These are phyloP conservation scores for Pogona vitticeps DNA, from an alignment of 2,113 vertebrate genomes.

Conservation along the genomic window DNA sequence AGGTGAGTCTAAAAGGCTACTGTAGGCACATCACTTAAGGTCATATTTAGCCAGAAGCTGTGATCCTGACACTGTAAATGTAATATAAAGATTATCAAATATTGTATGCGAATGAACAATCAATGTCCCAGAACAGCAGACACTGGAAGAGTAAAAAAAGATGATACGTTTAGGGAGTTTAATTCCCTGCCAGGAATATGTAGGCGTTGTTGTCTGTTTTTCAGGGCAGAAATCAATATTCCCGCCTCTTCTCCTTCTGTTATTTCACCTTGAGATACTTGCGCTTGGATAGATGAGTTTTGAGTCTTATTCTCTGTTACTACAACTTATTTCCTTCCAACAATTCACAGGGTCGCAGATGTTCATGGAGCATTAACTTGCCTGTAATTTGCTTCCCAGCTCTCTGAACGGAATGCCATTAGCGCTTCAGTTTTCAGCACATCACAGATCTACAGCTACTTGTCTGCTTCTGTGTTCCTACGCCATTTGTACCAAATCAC, in stretches of 20 bases:
- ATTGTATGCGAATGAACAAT: constrained; percentile 45
- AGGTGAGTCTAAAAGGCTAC: background rate
- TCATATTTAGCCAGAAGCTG: background rate
- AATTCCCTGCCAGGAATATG: constrained; percentile 60
- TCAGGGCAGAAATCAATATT: constrained; percentile 69
- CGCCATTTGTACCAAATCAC: constrained; percentile 27
- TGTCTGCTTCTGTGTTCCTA: constrained; percentile 47
- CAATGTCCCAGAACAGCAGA: constrained; percentile 36
- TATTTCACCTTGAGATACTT: constrained; percentile 65
- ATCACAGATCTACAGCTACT: constrained; percentile 38
- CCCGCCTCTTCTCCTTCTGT: constrained; percentile 63
- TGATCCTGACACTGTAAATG: background rate
- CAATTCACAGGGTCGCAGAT: constrained; percentile 48
- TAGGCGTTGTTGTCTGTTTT: constrained; percentile 70
- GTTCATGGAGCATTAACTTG: constrained; percentile 37
- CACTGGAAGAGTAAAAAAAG: constrained; percentile 51
- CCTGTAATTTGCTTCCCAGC: constrained; percentile 53
- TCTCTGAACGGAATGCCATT: constrained; percentile 36
- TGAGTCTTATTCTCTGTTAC: constrained; percentile 58
- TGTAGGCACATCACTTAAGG: background rate
- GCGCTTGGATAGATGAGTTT: constrained; percentile 53
- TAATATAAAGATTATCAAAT: constrained; percentile 40
- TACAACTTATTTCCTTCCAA: constrained; percentile 47
- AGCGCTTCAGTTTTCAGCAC: constrained; percentile 48
- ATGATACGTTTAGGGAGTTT: constrained; percentile 33